phyloP scores from a whole-genome alignment of 2,113 vertebrate genomes.

The Cephalophus harveyi region DNA sequence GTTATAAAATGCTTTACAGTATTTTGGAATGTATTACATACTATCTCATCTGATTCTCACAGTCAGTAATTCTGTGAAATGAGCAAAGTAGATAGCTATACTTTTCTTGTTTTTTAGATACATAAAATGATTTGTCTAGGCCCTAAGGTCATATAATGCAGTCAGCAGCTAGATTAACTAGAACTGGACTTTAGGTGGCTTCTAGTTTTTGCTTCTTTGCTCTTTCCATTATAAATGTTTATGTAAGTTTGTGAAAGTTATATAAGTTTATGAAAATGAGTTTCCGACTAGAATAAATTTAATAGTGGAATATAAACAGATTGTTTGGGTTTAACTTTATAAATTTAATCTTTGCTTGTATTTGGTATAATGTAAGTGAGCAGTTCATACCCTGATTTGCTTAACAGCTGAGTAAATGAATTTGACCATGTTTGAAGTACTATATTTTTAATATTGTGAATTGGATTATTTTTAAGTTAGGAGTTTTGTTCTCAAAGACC shows the following conservation, averaged over 20 bases:
- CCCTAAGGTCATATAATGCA: neutral
- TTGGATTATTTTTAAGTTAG: slow-evolving; percentile 16
- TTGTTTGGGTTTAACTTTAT: slow-evolving; percentile 22
- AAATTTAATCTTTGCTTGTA: slow-evolving; percentile 38
- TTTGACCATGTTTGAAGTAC: slow-evolving; percentile 10
- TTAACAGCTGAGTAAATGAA: slow-evolving; percentile 9
- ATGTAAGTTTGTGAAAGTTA: slow-evolving; percentile 19
- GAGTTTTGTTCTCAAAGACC: slow-evolving; percentile 5
- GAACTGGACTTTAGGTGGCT: neutral
- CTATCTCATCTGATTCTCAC: neutral
- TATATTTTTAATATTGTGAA: neutral
- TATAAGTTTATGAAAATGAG: neutral
- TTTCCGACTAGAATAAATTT: slow-evolving; percentile 52
- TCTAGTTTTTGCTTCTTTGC: neutral
- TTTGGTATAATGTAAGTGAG: slow-evolving; percentile 5
- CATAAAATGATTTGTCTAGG: slow-evolving; percentile 16
- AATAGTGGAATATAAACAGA: slow-evolving; percentile 43
- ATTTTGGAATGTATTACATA: neutral
- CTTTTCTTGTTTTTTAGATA: neutral
- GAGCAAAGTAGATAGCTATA: neutral
- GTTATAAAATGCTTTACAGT: neutral
- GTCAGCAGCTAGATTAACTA: neutral
- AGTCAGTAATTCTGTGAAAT: neutral
- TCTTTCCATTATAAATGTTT: neutral
- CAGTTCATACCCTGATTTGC: slow-evolving; percentile 24